Conservation (phyloP, 1,140 invertebrate species). For the Drosophila nannoptera region DNA sequence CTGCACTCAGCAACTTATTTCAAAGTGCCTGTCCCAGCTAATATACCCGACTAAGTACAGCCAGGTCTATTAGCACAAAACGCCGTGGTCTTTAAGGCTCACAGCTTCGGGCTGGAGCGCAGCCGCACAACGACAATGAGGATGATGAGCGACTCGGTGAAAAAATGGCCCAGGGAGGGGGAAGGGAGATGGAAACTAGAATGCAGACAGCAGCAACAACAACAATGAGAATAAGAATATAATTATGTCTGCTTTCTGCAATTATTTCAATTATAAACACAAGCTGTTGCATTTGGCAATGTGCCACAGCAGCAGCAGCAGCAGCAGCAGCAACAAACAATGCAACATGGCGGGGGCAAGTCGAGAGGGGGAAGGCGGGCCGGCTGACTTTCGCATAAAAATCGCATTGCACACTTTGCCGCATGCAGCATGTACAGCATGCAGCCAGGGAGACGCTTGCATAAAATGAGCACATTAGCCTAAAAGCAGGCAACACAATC, state of each 20-base stretch:
- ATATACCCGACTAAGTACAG: not conserved
- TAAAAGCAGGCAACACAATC: constrained; percentile 50
- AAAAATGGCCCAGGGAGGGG: not conserved
- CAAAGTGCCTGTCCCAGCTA: not conserved
- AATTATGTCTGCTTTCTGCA: constrained; percentile 65
- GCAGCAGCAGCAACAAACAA: constrained; percentile 32
- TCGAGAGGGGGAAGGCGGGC: not conserved
- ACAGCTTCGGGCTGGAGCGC: constrained; percentile 20
- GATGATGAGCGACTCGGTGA: constrained; percentile 32
- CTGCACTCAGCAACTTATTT: not conserved
- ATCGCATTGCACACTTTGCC: constrained; percentile 44
- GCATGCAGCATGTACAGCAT: not conserved
- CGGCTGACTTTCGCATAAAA: constrained; percentile 39
- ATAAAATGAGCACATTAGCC: constrained; percentile 66
- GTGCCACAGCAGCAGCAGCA: constrained; percentile 33
- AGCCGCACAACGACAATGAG: constrained; percentile 35
- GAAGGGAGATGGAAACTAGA: not conserved
- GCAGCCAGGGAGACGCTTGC: constrained; percentile 24
- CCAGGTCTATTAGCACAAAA: constrained; percentile 7
- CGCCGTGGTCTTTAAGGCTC: constrained; percentile 27
- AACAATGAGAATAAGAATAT: constrained; percentile 46
- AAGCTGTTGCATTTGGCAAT: constrained; percentile 60
- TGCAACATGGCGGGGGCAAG: constrained; percentile 33
- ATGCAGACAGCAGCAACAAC: constrained; percentile 19
- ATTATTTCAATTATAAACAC: constrained; percentile 70